Evolutionary conservation across 64 coral and sea anemone genomes (phyloP).

Genomic region (Acropora tenuis): DNA sequence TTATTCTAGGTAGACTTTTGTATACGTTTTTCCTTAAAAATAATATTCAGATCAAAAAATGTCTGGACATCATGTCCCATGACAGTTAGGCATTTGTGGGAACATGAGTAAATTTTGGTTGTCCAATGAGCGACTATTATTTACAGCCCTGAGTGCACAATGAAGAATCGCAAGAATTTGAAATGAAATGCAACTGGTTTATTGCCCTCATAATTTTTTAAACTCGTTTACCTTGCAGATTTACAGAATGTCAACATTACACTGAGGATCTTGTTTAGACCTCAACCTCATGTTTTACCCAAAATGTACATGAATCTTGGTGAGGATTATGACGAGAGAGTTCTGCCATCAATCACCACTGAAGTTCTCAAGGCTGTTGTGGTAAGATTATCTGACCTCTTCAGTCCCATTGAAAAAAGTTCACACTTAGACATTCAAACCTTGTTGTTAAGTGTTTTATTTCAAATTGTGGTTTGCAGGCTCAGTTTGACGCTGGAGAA

Average conservation of each 20-base stretch:
- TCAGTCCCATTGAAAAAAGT: neutral
- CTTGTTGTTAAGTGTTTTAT: neutral
- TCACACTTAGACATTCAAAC: neutral
- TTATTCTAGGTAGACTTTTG: too few relatives aligned
- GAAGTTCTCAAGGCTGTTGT: conserved; percentile 99
- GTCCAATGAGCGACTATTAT: too few relatives aligned
- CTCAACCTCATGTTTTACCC: conserved; percentile 85
- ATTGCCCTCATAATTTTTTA: neutral
- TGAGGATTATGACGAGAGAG: conserved; percentile 99
- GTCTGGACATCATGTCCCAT: too few relatives aligned
- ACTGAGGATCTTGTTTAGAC: conserved; percentile 93
- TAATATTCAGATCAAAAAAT: too few relatives aligned
- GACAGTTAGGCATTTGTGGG: too few relatives aligned
- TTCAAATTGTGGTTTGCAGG: conserved; percentile 41
- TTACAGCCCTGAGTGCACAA: too few relatives aligned
- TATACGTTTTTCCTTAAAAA: too few relatives aligned
- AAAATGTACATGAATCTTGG: conserved; percentile 98
- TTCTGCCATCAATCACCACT: conserved; percentile 94
- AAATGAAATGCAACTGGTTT: too few relatives aligned
- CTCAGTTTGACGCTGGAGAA: conserved; percentile 99
- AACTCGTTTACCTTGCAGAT: conserved; percentile 59
- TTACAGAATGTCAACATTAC: conserved; percentile 99
- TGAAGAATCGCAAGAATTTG: too few relatives aligned
- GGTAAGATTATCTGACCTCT: conserved; percentile 47
- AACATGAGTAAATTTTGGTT: too few relatives aligned